Evolutionary conservation across 1,140 invertebrate genomes (phyloP), one percentile per base, ranked within the genome.

Genomic region (Diuraphis noxia): DNA sequence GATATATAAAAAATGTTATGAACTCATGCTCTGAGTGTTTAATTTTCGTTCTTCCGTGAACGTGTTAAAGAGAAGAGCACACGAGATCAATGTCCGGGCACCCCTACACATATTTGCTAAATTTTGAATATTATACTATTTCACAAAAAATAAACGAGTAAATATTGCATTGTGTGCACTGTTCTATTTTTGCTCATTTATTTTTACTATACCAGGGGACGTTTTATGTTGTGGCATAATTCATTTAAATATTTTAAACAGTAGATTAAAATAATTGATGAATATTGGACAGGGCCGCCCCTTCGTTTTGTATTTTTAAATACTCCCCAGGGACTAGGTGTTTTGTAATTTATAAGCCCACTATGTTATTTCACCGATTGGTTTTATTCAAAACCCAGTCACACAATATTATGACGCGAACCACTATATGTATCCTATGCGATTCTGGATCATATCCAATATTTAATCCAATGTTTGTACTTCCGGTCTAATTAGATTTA

Each of bases 401-500:
- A 21, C 19, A 19, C 5, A 19, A 72, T 13, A 72, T n/a, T 72
- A 72, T 72, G n/a, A n/a, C 5, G 56, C 5, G 56, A n/a, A 72
- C 5, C 5, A 34, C 1, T 17, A 6, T n/a, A 72, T n/a, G 19
- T n/a, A 72, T 17, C 21, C 6, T n/a, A 72, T n/a, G 56, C 30
- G 13, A n/a, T n/a, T 72, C 56, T 72, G 56, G 56, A 72, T 72
- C 56, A 17, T n/a, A n/a, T 72, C 56, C 56, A 72, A 72, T 72
- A 17, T n/a, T n/a, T 17, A 72, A n/a, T 72, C 56, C 56, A n/a
- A 72, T 72, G 56, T n/a, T n/a, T 72, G 56, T 6, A n/a, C 56
- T n/a, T 72, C 56, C 56, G 56, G 56, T 72, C 56, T 72, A 72
- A 72, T 72, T 72, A 72, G 56, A 72, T 72, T 63, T 72, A 72